Evolutionary conservation across 1,140 invertebrate genomes (phyloP).

Genomic region (Tetramorium alpestre): DNA sequence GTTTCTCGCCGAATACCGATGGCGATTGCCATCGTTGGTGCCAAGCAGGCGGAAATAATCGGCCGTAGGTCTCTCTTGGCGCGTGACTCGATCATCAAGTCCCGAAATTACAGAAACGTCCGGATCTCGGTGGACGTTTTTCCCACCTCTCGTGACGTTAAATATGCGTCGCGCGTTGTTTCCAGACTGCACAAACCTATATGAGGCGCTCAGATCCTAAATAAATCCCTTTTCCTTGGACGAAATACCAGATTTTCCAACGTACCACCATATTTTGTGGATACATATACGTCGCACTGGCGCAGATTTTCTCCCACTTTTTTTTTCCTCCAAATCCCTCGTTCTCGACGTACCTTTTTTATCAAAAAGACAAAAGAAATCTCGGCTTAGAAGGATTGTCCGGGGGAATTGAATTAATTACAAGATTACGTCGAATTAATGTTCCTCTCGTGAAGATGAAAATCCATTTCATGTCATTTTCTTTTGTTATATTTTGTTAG

Average conservation of each 20-base stretch:
- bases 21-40: constrained; percentile 3
- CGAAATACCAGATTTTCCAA: neutral
- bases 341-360: neutral
- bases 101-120: neutral
- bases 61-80: neutral
- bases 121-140: neutral
- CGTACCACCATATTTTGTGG: constrained; percentile 7
- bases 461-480: neutral
- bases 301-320: constrained; percentile 17
- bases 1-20: constrained; percentile 14
- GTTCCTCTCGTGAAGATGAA: neutral
- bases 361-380: constrained; percentile 21
- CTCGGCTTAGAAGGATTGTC: neutral
- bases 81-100: neutral
- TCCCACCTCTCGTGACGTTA: neutral
- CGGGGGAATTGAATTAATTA: constrained; percentile 26
- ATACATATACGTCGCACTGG: neutral
- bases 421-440: constrained; percentile 9
- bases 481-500: neutral
- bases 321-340: neutral
- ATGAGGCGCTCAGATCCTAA: neutral
- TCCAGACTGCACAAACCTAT: neutral
- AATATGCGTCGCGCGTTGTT: neutral
- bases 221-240: neutral
- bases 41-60: neutral